A percentile compares a stretch with the other conserved stretches of the same genome.
Evolutionary conservation across 2,113 vertebrate genomes (phyloP).

Genomic region (Chaetodon auriga): DNA sequence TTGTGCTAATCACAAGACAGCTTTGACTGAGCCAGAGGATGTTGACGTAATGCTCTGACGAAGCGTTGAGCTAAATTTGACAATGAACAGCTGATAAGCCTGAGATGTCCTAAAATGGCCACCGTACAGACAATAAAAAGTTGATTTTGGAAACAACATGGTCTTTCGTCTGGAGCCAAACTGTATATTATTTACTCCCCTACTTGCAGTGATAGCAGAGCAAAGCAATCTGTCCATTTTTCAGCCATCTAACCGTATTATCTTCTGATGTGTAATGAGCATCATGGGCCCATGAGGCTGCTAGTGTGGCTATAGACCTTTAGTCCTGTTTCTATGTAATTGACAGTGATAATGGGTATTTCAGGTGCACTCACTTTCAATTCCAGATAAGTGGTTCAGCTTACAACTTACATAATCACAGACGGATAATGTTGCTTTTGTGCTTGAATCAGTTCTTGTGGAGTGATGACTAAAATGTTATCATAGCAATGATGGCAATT

Average conservation of each 20-base stretch:
- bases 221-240: neutral
- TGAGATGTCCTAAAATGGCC: neutral
- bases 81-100: neutral
- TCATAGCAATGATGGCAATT: neutral
- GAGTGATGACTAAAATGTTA: neutral
- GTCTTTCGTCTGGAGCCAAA: neutral
- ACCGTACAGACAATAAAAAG: neutral
- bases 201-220: neutral
- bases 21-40: neutral
- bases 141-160: neutral
- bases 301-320: neutral
- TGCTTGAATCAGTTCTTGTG: neutral
- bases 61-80: neutral
- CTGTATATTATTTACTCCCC: neutral
- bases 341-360: neutral
- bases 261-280: slow-evolving; percentile 1
- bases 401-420: neutral
- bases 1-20: neutral
- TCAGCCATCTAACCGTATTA: neutral
- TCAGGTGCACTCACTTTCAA: neutral
- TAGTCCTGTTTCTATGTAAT: neutral
- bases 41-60: neutral
- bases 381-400: neutral
- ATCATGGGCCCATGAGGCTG: neutral
- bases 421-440: neutral